Evolutionary conservation across 2,113 vertebrate species (phyloP).

Genomic region (Varanus komodoensis): DNA sequence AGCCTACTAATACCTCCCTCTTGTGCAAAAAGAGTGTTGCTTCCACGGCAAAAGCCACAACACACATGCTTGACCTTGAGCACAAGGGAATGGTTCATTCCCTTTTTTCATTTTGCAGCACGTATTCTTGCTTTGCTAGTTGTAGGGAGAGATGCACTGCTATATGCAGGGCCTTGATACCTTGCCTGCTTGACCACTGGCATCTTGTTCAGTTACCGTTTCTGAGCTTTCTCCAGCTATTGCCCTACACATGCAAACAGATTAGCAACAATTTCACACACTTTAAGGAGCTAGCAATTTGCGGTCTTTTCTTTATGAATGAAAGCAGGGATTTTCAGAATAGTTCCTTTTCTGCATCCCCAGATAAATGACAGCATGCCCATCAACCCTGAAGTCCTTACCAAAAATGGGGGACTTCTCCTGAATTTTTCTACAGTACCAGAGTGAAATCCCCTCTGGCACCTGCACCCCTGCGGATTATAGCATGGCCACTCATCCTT

Average conservation of each 20-base stretch:
- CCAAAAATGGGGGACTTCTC: neutral
- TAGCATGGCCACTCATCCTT: neutral
- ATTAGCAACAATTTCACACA: too few species aligned
- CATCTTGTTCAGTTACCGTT: neutral
- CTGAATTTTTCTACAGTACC: neutral
- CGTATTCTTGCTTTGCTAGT: neutral
- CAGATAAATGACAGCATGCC: neutral
- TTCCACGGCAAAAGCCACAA: too few species aligned
- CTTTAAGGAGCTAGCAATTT: neutral
- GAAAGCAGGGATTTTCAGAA: neutral
- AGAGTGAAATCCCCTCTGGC: neutral
- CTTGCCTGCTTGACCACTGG: neutral
- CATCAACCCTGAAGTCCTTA: neutral
- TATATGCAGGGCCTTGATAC: neutral
- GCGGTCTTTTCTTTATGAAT: neutral
- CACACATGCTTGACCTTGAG: too few species aligned
- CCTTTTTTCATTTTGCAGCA: neutral
- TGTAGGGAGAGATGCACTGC: neutral
- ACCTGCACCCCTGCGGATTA: neutral
- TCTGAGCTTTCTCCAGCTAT: neutral
- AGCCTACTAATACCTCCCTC: too few species aligned
- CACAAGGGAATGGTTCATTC: neutral
- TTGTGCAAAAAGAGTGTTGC: too few species aligned
- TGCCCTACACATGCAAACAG: neutral
- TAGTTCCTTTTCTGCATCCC: neutral